Percentiles rank a stretch among this genome's conserved stretches.
Conservation (phyloP, 2,113 vertebrate genomes). For the Thymallus thymallus region DNA sequence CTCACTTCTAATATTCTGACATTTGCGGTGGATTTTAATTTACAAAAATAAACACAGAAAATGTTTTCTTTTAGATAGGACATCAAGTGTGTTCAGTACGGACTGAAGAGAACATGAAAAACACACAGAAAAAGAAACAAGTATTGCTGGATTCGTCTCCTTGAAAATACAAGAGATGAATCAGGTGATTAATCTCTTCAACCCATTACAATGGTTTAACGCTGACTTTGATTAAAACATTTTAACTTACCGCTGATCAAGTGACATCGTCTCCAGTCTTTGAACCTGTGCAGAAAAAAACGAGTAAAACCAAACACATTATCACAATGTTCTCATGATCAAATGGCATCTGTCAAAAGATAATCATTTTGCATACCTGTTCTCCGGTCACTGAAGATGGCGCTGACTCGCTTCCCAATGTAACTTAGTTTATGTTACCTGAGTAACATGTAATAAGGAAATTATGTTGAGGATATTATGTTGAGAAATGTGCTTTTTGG, state of each 20-base stretch:
- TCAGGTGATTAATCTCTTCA: too few relatives aligned
- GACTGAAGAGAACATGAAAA: not conserved
- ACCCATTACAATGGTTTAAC: too few relatives aligned
- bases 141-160: not conserved
- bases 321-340: slow-evolving; percentile 45
- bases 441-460: not conserved
- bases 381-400: slow-evolving; percentile 69
- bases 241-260: slow-evolving; percentile 73
- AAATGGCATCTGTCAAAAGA: not conserved
- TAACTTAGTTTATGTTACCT: slow-evolving; percentile 78
- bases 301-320: not conserved
- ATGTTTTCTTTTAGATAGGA: not conserved
- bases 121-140: too few relatives aligned
- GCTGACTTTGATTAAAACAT: too few relatives aligned
- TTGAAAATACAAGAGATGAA: slow-evolving; percentile 44
- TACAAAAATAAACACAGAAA: not conserved
- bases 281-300: not conserved
- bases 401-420: slow-evolving; percentile 86
- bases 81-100: not conserved
- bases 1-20: slow-evolving; percentile 63
- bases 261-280: slow-evolving; percentile 35
- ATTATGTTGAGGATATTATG: not conserved
- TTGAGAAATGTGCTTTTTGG: too few relatives aligned
- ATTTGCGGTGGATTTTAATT: not conserved
- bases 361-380: slow-evolving; percentile 38